Conservation (phyloP, 2,888 invertebrate genomes). For the Sarcophaga subvicina region DNA sequence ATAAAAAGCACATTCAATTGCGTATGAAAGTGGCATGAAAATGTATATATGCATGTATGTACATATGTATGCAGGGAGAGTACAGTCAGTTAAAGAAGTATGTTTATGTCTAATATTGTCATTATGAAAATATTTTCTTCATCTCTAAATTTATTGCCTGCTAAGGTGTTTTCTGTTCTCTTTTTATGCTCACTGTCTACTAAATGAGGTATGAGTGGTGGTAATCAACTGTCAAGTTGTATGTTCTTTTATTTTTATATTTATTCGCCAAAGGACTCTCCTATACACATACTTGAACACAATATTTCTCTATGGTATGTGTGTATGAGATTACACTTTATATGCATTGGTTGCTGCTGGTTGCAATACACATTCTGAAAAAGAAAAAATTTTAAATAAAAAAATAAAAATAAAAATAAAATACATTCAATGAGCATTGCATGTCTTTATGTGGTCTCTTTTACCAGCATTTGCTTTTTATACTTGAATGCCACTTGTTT, state of each 20-base stretch:
- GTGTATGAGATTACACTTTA: not conserved
- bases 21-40: not conserved
- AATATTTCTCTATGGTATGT: not conserved
- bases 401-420: not conserved
- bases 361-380: not conserved
- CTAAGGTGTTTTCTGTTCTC: too few relatives aligned
- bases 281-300: not conserved
- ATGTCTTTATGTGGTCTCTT: slow-evolving; percentile 23
- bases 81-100: not conserved
- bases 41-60: not conserved
- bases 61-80: not conserved
- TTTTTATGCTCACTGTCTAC: too few relatives aligned
- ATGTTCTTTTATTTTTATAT: slow-evolving; percentile 22
- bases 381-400: not conserved
- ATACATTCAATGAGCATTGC: slow-evolving; percentile 33
- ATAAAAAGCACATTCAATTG: too few relatives aligned
- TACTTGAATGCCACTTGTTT: slow-evolving; percentile 50
- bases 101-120: not conserved
- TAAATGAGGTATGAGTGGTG: slow-evolving; percentile 2
- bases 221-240: slow-evolving; percentile 34
- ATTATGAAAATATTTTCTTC: too few relatives aligned
- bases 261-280: not conserved
- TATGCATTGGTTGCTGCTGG: not conserved
- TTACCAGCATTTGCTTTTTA: not conserved
- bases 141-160: too few relatives aligned